Base-by-base conservation (phyloP, 2,888 invertebrate species). In the Ectemnius cavifrons region DNA sequence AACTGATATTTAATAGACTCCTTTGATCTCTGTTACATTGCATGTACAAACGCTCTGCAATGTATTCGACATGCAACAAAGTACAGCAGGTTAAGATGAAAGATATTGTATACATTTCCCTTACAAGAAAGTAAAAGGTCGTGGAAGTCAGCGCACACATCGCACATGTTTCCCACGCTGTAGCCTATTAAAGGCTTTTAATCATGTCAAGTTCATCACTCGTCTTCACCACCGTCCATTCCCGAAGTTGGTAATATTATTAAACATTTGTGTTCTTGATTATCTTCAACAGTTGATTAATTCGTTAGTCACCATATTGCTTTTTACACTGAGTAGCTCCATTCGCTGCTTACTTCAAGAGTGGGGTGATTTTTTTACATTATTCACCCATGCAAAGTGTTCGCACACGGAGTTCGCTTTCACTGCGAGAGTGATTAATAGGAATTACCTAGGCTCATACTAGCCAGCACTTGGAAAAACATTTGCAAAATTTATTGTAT, bases 101-200 rank as follows among this genome's bases (percentile, higher is more conserved):
- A 77, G 52, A 46, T 71, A 78, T 73, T 80, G 80, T 83, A 78
- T 81, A 81, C 73, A 75, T 77, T 83, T 67, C 87, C 92, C 95
- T 95, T 94, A 96, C 96, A 95, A 89, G 94, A 94, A 91, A 96
- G 94, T 92, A 98, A 94, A 92, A 98, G 95, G 93, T 96, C 96
- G 92, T 97, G 94, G 93, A 97, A 96, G 92, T 97, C 97, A 91
- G 96, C 95, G 93, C 98, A 98, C 93, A 96, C 96, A 95, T 98
- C 97, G 95, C 97, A 98, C 97, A 96, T 96, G 91, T 91, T 92
- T 80, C 90, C 75, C 79, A 66, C 58, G 64, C 67, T 77, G 78
- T 70, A 82, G 81, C 83, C 85, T 66, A 64, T 58, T 71, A 79
- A 71, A 70, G 82, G 80, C 83, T 70, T 73, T 81, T 75, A 76